A percentile compares a stretch with the other conserved stretches of the same genome.
These are phyloP conservation scores for Brachypalpus laphriformis DNA, from an alignment of 2,888 invertebrate genomes.

Conservation along the genomic window DNA sequence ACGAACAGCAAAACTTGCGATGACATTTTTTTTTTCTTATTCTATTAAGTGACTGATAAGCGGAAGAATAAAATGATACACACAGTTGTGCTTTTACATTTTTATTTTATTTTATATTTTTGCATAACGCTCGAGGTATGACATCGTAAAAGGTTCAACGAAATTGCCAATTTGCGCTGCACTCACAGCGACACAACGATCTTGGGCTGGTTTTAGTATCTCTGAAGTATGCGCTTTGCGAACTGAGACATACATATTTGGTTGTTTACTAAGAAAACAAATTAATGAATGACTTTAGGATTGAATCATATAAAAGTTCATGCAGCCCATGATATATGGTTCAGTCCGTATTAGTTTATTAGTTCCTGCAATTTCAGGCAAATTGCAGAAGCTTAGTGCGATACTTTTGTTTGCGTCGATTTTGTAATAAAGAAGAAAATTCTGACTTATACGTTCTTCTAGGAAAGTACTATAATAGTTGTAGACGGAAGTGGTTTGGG, in stretches of 20 bases:
- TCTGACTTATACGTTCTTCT: no score
- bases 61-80: slow-evolving; percentile 63
- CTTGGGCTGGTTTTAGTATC: slow-evolving; percentile 19
- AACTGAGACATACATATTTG: slow-evolving; percentile 3
- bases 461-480: no score
- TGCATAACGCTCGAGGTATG: slow-evolving; percentile 47
- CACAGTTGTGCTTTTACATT: slow-evolving; percentile 24
- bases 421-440: no score
- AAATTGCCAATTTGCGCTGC: slow-evolving; percentile 51
- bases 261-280: slow-evolving; percentile 6
- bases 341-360: background rate
- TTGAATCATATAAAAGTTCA: slow-evolving; percentile 7
- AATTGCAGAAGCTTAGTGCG: no score
- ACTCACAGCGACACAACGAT: slow-evolving; percentile 29
- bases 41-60: slow-evolving; percentile 66
- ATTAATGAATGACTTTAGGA: slow-evolving; percentile 20
- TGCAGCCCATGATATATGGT: background rate
- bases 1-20: slow-evolving; percentile 16
- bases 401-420: no score
- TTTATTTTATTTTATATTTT: slow-evolving; percentile 26
- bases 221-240: background rate
- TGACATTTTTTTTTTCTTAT: slow-evolving; percentile 31
- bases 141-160: slow-evolving; percentile 56
- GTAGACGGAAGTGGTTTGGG: no score
- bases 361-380: background rate